Evolutionary conservation across 2,113 vertebrate genomes (phyloP), one percentile per base, ranked within the genome.

Genomic region (Tursiops truncatus): DNA sequence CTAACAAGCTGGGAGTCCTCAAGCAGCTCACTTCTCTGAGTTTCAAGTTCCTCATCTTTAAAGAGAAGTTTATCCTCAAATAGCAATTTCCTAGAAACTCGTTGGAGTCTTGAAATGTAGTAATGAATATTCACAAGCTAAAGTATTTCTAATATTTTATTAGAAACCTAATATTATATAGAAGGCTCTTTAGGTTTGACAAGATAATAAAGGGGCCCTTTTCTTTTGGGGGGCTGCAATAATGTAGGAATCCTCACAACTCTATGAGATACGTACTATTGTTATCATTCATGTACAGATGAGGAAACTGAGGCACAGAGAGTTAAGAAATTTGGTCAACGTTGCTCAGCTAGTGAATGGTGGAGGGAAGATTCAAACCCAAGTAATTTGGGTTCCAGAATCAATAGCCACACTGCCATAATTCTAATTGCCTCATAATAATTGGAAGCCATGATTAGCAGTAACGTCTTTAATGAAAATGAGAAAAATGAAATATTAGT

Each of bases 401-500:
- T 89, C 71, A 94, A 38, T 44, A 85, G 63, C 73, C 56, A 79
- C 38, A 33, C 8, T 90, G 47, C 28, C 79, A 33, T 87, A 90
- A 83, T 86, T 95, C 44, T 86, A 65, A 70, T 62, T 80, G 86
- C 6, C 20, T 65, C 31, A 62, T 58, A 26, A 11, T 86, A 92
- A 38, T 10, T 87, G 26, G 36, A 89, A 96, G 20, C 20, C 76
- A 74, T 60, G 36, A 81, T 36, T 67, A 38, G n/a, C 47, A 88
- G 33, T 63, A 50, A 38, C 47, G n/a, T 80, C 60, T 87, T 92
- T 33, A 95, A 92, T 93, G 63, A 77, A 91, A 94, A 74, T 28
- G 8, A 71, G 38, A 85, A 96, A 96, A 96, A 65, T 74, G 13
- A 80, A 95, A 84, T 94, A 28, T 77, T 94, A 70, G 31, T 89